Evolutionary conservation across 2,888 invertebrate species (phyloP), one percentile per base, ranked within the genome.

Genomic region (Tridacna gigas): DNA sequence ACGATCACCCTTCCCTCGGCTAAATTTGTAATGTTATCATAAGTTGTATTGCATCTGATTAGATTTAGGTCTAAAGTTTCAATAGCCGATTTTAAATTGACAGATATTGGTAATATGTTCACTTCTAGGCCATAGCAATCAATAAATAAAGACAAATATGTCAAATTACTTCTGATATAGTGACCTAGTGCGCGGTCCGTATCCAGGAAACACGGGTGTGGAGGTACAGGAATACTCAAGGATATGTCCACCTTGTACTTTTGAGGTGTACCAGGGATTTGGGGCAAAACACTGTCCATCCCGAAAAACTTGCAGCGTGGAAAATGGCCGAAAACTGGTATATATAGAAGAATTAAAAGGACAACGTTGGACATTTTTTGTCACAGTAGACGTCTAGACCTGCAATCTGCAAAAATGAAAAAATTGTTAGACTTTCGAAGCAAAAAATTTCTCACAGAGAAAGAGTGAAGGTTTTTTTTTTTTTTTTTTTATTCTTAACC

Each of bases 21-120:
- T 15, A 67, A 45, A 11, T 45, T 20, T 37, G 45, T 45, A 20
- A 67, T 67, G 45, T 67, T 45, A 2, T 0, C 37, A 45, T 67
- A 67, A 45, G 45, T 67, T n/a, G 67, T 67, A 67, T 67, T 67
- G 45, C 67, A 67, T 45, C 45, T 20, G 2, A 45, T n/a, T 45
- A 67, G 11, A 5, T 15, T 67, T 2, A 67, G n/a, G 7, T 45
- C 47, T 20, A 67, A 37, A 20, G 67, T 45, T 28, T 37, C n/a
- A 4, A 67, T 45, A 45, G n/a, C 28, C 18, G 20, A 4, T 26
- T 45, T 37, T n/a, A 67, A 12, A 0, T 45, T n/a, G 7, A 11
- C 26, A 18, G 18, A 18, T n/a, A 67, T 45, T 45, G 1, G 67
- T 45, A 67, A 45, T 45, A 67, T 67, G 7, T 45, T 20, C 20